These are phyloP conservation scores for Corythaixoides concolor DNA, from an alignment of 2,113 vertebrate species.

Conservation along the genomic window DNA sequence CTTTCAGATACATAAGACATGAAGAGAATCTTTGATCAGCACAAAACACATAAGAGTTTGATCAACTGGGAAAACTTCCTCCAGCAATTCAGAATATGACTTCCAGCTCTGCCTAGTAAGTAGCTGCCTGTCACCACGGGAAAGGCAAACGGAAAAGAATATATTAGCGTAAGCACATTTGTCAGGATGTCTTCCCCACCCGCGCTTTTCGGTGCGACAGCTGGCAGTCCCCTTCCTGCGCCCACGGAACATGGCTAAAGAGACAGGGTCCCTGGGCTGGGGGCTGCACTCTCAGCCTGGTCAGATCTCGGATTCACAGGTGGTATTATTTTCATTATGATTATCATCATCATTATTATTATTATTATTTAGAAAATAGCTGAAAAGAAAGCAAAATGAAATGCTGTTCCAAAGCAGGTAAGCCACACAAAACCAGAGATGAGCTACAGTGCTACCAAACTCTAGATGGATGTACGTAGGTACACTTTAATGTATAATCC, in stretches of 20 bases:
- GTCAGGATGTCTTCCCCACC: not conserved
- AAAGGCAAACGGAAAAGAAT: not conserved
- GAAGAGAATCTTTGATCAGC: slow-evolving; percentile 55
- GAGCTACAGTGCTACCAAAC: not conserved
- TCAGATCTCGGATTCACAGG: not conserved
- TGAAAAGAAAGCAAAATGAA: not conserved
- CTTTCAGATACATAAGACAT: slow-evolving; percentile 34
- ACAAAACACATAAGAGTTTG: slow-evolving; percentile 20
- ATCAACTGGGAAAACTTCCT: slow-evolving; percentile 28
- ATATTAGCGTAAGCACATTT: not conserved
- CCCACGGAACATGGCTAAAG: not conserved
- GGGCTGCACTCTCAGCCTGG: not conserved
- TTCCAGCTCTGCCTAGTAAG: slow-evolving; percentile 32
- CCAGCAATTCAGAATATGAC: slow-evolving; percentile 29
- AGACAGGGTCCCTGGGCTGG: not conserved
- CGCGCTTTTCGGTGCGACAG: fast-evolving
- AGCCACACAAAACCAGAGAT: not conserved
- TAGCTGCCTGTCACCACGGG: not conserved
- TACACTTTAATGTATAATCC: not conserved
- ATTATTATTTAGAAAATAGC: not conserved
- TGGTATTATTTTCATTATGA: not conserved
- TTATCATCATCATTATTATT: not conserved
- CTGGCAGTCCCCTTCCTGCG: not conserved
- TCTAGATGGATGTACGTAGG: not conserved
- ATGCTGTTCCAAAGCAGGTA: not conserved